Conservation (phyloP, 2,797 vertebrate genomes). For the Tachyglossus aculeatus region DNA sequence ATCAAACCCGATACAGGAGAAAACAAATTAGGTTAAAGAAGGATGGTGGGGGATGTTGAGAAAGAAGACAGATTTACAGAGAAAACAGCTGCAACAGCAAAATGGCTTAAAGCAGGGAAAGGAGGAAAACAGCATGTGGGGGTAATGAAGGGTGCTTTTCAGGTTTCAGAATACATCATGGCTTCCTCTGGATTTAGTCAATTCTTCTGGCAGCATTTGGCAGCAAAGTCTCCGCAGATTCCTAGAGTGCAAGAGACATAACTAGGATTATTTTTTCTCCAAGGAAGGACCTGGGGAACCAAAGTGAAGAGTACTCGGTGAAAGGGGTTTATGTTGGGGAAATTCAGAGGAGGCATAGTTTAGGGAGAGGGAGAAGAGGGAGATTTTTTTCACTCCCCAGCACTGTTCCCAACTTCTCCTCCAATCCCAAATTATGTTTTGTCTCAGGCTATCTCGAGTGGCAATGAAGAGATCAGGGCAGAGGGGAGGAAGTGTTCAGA, state of each 20-base stretch:
- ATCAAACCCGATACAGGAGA: conserved; percentile 47
- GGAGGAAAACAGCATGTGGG: conserved; percentile 60
- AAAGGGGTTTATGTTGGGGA: conserved; percentile 26
- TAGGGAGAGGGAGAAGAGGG: no score
- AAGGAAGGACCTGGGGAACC: conserved; percentile 40
- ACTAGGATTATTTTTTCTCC: conserved; percentile 34
- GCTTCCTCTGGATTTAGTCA: conserved; percentile 57
- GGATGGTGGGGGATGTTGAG: not conserved
- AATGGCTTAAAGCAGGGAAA: conserved; percentile 63
- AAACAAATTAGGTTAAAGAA: conserved; percentile 66
- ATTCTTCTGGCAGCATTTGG: conserved; percentile 65
- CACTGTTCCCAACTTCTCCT: conserved; percentile 27
- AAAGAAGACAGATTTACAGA: conserved; percentile 51
- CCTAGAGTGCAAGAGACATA: conserved; percentile 44
- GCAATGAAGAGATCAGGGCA: conserved; percentile 35
- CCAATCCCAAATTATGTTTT: conserved; percentile 14
- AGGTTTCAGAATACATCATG: conserved; percentile 67
- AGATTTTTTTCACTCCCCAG: not conserved
- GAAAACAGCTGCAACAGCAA: conserved; percentile 62
- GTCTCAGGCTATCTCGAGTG: conserved; percentile 6
- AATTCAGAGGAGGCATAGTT: conserved; percentile 28
- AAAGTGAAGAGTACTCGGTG: conserved; percentile 20
- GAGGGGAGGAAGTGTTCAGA: no score
- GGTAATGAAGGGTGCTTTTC: conserved; percentile 63
- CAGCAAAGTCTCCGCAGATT: conserved; percentile 60